These are phyloP conservation scores for Ianthella basta DNA, from an alignment of 37 sponge, comb jelly and placozoan genomes.

Conservation along the genomic window DNA sequence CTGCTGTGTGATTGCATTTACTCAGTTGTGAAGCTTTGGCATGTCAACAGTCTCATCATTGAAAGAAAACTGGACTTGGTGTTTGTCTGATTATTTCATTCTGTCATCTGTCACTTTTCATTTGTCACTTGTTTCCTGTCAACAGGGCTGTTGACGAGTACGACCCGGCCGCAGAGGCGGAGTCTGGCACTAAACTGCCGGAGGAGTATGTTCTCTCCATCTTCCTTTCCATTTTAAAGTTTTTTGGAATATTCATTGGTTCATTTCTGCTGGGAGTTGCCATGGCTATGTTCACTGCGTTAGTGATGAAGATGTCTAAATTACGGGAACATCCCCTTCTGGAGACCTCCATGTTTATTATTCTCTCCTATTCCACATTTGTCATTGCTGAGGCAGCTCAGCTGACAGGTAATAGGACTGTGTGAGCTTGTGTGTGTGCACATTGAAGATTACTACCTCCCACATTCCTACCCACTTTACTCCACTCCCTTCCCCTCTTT, in stretches of 20 bases:
- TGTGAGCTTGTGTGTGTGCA: constrained; percentile 33
- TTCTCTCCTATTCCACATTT: constrained; percentile 91
- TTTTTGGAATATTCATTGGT: constrained; percentile 93
- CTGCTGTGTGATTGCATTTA: no score
- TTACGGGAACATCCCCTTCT: constrained; percentile 84
- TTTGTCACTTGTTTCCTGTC: neutral
- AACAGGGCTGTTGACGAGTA: constrained; percentile 73
- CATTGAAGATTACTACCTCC: neutral
- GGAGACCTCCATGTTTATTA: constrained; percentile 88
- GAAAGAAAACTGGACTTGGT: no score
- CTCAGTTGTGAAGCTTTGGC: no score
- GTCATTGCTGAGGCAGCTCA: constrained; percentile 83
- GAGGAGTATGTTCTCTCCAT: constrained; percentile 33
- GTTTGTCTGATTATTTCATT: neutral
- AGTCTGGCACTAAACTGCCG: neutral
- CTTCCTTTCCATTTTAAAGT: constrained; percentile 57
- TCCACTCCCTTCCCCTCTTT: no score
- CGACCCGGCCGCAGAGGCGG: neutral
- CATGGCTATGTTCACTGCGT: constrained; percentile 81
- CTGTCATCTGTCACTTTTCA: neutral
- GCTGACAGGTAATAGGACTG: constrained; percentile 81
- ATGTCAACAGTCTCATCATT: no score
- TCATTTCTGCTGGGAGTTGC: constrained; percentile 86
- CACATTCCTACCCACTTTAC: no score
- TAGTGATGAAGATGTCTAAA: constrained; percentile 88